Evolutionary conservation across 1,140 invertebrate species (phyloP).

Genomic region (Rhopalosiphum padi): DNA sequence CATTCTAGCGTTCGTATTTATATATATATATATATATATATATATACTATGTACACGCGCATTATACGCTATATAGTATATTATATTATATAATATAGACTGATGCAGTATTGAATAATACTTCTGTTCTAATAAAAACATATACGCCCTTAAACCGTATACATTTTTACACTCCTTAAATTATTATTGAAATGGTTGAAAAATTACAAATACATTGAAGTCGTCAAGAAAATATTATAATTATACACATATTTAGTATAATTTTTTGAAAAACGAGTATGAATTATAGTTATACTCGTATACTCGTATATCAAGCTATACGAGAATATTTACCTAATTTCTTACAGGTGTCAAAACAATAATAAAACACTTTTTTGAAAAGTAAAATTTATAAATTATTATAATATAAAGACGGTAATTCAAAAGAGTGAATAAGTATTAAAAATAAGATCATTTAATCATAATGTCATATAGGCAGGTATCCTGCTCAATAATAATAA

Average conservation of each 20-base stretch:
- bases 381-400: neutral
- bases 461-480: neutral
- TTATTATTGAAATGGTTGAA: neutral
- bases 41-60: too few species aligned
- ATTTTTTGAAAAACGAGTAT: neutral
- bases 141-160: neutral
- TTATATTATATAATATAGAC: neutral
- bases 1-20: neutral
- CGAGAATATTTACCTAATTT: neutral
- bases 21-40: neutral
- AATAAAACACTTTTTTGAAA: neutral
- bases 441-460: neutral
- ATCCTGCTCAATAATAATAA: neutral
- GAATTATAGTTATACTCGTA: neutral
- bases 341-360: neutral
- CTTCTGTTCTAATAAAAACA: neutral
- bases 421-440: neutral
- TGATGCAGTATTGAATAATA: neutral
- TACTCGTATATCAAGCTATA: neutral
- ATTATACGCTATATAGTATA: neutral
- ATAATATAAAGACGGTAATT: neutral
- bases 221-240: neutral
- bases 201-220: too few species aligned
- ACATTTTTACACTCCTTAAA: neutral
- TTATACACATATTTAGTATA: neutral